phyloP scores from a whole-genome alignment of 2,797 vertebrate species.

The Danio choprae region DNA sequence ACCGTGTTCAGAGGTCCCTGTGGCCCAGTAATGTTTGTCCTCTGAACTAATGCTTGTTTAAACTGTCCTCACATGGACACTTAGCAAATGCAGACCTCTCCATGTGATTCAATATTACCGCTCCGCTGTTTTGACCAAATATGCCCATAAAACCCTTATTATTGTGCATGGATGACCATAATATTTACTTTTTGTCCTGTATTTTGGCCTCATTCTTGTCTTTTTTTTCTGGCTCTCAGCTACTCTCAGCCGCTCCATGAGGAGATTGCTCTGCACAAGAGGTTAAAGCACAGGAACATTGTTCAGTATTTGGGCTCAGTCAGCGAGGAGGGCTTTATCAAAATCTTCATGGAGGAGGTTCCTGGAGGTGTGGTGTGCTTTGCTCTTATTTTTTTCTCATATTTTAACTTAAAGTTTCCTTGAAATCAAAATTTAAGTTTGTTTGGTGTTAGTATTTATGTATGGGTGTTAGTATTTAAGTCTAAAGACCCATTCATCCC shows the following conservation, averaged over 20 bases:
- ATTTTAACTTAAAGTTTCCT: background rate
- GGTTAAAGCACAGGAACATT: conserved; percentile 91
- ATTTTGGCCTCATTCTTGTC: background rate
- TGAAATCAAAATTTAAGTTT: too few relatives aligned
- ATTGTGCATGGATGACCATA: background rate
- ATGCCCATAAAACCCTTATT: background rate
- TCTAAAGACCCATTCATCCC: too few relatives aligned
- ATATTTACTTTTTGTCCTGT: background rate
- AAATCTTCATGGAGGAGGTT: conserved; percentile 98
- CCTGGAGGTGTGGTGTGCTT: conserved; percentile 83
- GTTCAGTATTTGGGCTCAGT: conserved; percentile 91
- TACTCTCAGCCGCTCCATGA: conserved; percentile 92
- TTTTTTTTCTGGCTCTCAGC: conserved; percentile 66
- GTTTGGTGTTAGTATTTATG: too few relatives aligned
- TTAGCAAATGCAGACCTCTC: conserved; percentile 29
- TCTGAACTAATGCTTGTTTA: conserved; percentile 54
- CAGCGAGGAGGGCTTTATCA: conserved; percentile 90
- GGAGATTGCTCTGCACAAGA: conserved; percentile 91
- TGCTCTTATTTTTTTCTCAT: conserved; percentile 11
- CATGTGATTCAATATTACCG: background rate
- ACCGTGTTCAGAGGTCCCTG: conserved; percentile 26
- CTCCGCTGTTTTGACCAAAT: conserved; percentile 1
- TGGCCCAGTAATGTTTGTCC: conserved; percentile 23
- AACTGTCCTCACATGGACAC: conserved; percentile 41
- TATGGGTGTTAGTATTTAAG: too few relatives aligned